phyloP scores from a whole-genome alignment of 2,888 invertebrate genomes.

The Galerucella pusilla region DNA sequence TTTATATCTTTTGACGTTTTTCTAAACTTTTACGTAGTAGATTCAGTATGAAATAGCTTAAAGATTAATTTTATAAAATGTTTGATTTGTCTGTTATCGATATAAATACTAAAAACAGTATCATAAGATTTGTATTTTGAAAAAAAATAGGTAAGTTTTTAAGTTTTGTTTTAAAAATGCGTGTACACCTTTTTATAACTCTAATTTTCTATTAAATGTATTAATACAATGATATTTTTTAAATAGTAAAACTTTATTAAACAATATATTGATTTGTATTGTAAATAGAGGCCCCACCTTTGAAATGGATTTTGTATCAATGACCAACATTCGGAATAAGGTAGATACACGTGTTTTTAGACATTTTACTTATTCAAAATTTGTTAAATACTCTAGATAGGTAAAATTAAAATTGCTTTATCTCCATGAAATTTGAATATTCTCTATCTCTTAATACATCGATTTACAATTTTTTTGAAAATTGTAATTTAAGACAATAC shows the following conservation, averaged over 20 bases:
- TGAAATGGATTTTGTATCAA: neutral
- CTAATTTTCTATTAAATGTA: neutral
- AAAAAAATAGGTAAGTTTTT: neutral
- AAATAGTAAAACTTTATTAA: neutral
- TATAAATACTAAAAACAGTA: conserved; percentile 1
- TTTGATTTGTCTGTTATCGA: conserved; percentile 6
- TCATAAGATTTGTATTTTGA: conserved; percentile 1
- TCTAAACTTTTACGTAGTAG: conserved; percentile 13
- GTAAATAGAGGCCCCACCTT: neutral
- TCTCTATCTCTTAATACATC: conserved; percentile 33
- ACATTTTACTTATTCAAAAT: neutral
- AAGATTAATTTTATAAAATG: conserved; percentile 8
- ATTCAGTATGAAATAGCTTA: neutral
- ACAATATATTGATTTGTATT: neutral
- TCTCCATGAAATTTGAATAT: conserved; percentile 18
- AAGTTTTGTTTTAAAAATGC: neutral
- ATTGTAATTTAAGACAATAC: conserved; percentile 58
- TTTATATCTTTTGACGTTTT: conserved; percentile 18
- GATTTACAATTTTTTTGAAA: conserved; percentile 42
- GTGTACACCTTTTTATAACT: neutral
- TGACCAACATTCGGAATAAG: neutral
- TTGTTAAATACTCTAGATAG: conserved; percentile 20
- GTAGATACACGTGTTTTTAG: neutral
- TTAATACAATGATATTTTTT: neutral
- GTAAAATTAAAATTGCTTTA: conserved; percentile 27